Evolutionary conservation across 2,888 invertebrate species (phyloP).

Genomic region (Conistra vaccinii): DNA sequence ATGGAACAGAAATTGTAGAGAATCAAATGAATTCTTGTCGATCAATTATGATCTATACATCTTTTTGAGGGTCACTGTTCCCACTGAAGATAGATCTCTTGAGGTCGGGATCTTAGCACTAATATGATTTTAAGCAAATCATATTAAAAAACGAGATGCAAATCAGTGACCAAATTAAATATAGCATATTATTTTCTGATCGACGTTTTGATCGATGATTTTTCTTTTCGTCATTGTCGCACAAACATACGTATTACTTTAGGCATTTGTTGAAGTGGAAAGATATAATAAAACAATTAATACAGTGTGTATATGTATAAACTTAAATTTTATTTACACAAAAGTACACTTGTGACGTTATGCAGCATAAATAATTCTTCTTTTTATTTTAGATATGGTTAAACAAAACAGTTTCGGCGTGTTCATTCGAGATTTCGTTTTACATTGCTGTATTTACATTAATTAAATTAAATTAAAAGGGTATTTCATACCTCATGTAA

Average conservation of each 20-base stretch:
- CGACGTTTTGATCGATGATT: not conserved
- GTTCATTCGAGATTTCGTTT: constrained; percentile 66
- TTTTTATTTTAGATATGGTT: constrained; percentile 48
- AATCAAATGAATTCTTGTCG: not conserved
- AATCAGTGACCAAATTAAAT: not conserved
- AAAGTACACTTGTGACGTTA: constrained; percentile 89
- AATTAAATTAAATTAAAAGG: constrained; percentile 55
- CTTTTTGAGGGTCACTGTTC: too few relatives aligned
- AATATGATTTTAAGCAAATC: too few relatives aligned
- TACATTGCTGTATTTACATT: constrained; percentile 65
- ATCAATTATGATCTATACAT: too few relatives aligned
- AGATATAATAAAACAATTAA: constrained; percentile 77
- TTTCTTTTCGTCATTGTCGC: not conserved
- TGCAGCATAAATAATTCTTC: constrained; percentile 77
- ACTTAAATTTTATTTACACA: constrained; percentile 90
- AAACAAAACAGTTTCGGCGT: constrained; percentile 56
- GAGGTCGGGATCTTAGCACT: too few relatives aligned
- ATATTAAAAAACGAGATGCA: not conserved
- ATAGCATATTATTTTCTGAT: not conserved
- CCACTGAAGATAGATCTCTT: too few relatives aligned
- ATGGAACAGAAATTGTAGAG: not conserved
- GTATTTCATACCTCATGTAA: constrained; percentile 64
- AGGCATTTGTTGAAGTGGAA: not conserved
- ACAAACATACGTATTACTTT: not conserved
- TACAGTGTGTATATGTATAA: constrained; percentile 90